Evolutionary conservation across 2,113 vertebrate genomes (phyloP), one percentile per base, ranked within the genome.

Genomic region (Rhinoderma darwinii): DNA sequence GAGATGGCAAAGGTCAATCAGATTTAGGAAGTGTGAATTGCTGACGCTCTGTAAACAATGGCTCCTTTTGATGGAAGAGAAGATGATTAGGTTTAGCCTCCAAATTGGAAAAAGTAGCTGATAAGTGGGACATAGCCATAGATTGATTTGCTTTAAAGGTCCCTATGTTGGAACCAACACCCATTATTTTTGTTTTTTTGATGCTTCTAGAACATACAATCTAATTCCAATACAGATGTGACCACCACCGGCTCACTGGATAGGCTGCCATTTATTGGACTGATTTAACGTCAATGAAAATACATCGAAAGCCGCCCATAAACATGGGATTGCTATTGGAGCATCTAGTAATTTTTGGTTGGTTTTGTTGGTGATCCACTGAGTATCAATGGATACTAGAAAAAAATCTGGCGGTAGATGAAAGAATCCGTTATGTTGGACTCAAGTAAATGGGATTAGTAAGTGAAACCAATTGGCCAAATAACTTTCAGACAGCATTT

Each of bases 1-100:
- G 27, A 74, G 27, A 39, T 10, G 15, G 27, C 50, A 74, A 74
- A 87, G 66, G 85, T 87, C 78, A 87, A 82, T 74, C 27, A 43
- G 44, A 73, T 87, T 82, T 74, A 56, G 50, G 77, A 82, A 4
- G 78, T 82, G 78, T 30, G 66, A 81, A 82, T 61, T 25, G 44
- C 30, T 68, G 8, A 84, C 18, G 30, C 44, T 50, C n/a, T n/a
- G 63, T 27, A 72, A 72, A 39, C 66, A 81, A 44, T 54, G 39
- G 30, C 39, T 43, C 25, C 47, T 43, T 32, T 73, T 56, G 63
- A 81, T 56, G 63, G 51, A 80, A 72, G 70, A 47, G 14, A 20
- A 32, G 14, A 54, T 82, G 66, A 87, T 87, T 73, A 18, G 50
- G 70, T 82, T 87, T 14, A 15, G 39, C 18, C 20, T 41, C 9